A percentile compares a stretch with the other conserved stretches of the same genome.
Conservation (phyloP, 2,888 invertebrate species). For the Metalampra italica region DNA sequence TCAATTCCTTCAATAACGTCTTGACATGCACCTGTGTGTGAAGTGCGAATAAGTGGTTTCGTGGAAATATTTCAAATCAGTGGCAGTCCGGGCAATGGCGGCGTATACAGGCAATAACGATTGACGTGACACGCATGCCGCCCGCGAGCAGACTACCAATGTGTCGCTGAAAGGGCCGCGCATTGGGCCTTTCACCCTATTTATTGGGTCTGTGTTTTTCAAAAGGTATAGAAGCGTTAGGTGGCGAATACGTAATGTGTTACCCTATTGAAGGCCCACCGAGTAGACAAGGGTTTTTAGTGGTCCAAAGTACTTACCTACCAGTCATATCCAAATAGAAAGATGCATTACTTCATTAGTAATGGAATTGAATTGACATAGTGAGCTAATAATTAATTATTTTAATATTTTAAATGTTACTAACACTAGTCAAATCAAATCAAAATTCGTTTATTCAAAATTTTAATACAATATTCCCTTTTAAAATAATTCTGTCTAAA, state of each 20-base stretch:
- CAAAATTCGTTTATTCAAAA: no score
- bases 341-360: no score
- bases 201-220: constrained; percentile 54
- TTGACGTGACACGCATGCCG: constrained; percentile 68
- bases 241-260: constrained; percentile 22
- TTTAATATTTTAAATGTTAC: no score
- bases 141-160: constrained; percentile 66
- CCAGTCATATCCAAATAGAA: no score
- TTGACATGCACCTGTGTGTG: constrained; percentile 40
- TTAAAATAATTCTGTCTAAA: no score
- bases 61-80: constrained; percentile 78
- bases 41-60: constrained; percentile 75
- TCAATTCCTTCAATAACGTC: constrained; percentile 38
- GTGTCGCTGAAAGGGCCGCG: constrained; percentile 51
- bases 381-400: no score
- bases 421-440: no score
- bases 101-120: constrained; percentile 66
- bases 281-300: neutral
- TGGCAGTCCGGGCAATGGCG: constrained; percentile 53
- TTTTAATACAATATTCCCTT: no score
- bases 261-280: neutral
- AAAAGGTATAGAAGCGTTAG: constrained; percentile 28
- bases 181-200: constrained; percentile 55
- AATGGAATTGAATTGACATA: no score
- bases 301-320: no score